These are phyloP conservation scores for Charina bottae DNA, from an alignment of 2,113 vertebrate species.

Conservation along the genomic window DNA sequence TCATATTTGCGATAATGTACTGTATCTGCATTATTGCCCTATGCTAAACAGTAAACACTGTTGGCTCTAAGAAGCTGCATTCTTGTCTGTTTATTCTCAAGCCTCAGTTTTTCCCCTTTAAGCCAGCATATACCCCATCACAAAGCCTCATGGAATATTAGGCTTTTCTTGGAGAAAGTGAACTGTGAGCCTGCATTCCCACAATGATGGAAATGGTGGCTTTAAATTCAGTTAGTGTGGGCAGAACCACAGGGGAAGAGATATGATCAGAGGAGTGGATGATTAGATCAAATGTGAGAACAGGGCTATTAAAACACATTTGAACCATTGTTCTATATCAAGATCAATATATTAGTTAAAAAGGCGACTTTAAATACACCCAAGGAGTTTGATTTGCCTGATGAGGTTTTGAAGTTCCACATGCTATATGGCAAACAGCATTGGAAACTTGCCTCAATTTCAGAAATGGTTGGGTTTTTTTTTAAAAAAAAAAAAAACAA, in stretches of 20 bases:
- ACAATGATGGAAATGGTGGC: background rate
- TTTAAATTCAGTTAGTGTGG: too few species aligned
- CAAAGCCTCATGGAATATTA: background rate
- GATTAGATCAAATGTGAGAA: background rate
- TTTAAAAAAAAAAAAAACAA: background rate
- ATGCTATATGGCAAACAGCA: background rate
- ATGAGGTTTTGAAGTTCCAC: background rate
- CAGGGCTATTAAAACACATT: conserved; percentile 8
- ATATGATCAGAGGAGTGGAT: background rate
- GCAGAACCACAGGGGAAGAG: too few species aligned
- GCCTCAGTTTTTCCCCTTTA: too few species aligned
- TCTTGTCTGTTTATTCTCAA: too few species aligned
- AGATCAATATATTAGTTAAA: background rate
- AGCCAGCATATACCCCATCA: too few species aligned
- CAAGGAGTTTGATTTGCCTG: background rate
- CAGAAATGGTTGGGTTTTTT: background rate
- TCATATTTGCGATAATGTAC: too few species aligned
- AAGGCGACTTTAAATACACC: background rate
- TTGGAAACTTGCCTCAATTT: background rate
- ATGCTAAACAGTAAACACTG: too few species aligned
- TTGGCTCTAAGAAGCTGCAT: too few species aligned
- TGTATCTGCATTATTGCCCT: too few species aligned
- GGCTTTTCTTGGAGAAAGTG: background rate
- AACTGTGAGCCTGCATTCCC: background rate
- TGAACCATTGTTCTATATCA: background rate